Evolutionary conservation across 1,140 invertebrate genomes (phyloP).

Genomic region (Prorops nasuta): DNA sequence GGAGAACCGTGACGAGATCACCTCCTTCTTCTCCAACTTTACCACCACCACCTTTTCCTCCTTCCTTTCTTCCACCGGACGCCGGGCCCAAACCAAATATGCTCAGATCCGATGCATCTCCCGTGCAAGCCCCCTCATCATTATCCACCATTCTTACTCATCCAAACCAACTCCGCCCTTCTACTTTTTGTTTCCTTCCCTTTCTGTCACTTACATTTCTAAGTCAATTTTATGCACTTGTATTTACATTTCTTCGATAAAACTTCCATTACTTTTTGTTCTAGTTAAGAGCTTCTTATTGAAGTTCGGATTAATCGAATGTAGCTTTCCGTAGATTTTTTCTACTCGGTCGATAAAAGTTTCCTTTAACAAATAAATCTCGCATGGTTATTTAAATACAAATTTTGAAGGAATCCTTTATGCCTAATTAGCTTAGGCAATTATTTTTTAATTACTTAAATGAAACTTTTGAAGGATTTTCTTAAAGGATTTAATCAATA

Average conservation of each 20-base stretch:
- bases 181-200: background rate
- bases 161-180: background rate
- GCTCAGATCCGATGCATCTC: background rate
- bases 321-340: background rate
- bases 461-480: too few species aligned
- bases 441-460: too few species aligned
- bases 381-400: background rate
- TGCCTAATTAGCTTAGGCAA: too few species aligned
- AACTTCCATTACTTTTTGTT: background rate
- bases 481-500: too few species aligned
- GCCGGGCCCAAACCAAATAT: background rate
- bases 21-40: too few species aligned
- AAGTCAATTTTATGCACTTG: background rate
- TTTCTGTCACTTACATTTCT: background rate
- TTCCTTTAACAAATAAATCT: background rate
- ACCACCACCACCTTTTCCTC: too few species aligned
- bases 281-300: background rate
- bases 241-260: background rate
- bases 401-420: too few species aligned
- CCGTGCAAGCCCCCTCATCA: too few species aligned
- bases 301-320: background rate
- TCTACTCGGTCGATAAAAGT: background rate
- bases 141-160: too few species aligned
- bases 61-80: too few species aligned
- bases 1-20: background rate